These are phyloP conservation scores for Neofelis nebulosa DNA, from an alignment of 2,113 vertebrate genomes.

Conservation along the genomic window DNA sequence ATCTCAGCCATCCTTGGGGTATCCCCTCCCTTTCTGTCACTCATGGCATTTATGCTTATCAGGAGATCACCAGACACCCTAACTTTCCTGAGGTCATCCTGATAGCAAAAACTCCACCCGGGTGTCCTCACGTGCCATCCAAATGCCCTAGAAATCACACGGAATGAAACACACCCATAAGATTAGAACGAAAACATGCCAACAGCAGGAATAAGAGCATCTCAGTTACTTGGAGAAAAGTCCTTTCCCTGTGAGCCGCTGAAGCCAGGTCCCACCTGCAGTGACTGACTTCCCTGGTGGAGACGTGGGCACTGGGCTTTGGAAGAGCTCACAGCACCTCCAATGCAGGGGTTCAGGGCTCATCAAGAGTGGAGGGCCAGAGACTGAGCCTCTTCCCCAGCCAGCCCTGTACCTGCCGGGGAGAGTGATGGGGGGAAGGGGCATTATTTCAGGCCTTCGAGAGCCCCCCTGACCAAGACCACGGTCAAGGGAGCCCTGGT, in stretches of 20 bases:
- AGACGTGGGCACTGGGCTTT: neutral
- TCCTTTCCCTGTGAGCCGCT: neutral
- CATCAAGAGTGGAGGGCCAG: neutral
- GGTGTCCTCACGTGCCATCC: neutral
- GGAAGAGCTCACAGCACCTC: neutral
- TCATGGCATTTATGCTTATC: neutral
- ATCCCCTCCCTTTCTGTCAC: neutral
- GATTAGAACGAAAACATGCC: neutral
- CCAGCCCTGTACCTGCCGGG: neutral
- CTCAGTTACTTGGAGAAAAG: neutral
- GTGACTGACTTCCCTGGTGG: too few species aligned
- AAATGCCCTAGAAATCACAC: neutral
- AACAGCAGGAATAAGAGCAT: neutral
- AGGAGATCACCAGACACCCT: neutral
- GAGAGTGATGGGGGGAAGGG: neutral
- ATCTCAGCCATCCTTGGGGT: neutral
- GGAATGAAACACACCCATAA: neutral
- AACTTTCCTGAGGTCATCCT: neutral
- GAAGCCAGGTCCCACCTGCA: neutral
- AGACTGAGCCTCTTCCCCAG: neutral
- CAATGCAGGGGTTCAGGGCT: too few species aligned
- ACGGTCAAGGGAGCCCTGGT: neutral
- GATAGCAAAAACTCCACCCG: neutral
- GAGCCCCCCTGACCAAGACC: neutral
- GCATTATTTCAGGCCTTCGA: rapidly evolving